Evolutionary conservation across 2,113 vertebrate species (phyloP).

Genomic region (Myrmecophaga tridactyla): DNA sequence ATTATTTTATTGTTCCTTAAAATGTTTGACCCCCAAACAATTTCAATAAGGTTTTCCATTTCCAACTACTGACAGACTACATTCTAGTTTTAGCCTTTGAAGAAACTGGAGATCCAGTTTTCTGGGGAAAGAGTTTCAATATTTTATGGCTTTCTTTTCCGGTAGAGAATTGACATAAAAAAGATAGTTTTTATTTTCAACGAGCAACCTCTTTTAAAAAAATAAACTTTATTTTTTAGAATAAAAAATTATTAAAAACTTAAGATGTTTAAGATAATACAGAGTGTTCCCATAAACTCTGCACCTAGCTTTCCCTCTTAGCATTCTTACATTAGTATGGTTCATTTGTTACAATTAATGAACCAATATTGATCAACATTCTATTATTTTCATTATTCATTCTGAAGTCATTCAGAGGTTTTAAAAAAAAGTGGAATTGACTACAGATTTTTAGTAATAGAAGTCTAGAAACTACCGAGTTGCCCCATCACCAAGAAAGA

Average conservation of each 20-base stretch:
- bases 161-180: not conserved
- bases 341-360: not conserved
- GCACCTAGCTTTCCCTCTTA: not conserved
- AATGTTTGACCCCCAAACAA: not conserved
- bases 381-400: not conserved
- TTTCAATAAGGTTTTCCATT: conserved; percentile 6
- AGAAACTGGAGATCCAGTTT: not conserved
- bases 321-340: not conserved
- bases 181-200: not conserved
- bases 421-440: not conserved
- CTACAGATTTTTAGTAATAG: not conserved
- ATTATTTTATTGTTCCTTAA: not conserved
- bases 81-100: conserved; percentile 27
- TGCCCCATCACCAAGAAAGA: not conserved
- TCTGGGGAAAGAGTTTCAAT: not conserved
- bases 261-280: not conserved
- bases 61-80: not conserved
- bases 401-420: not conserved
- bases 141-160: conserved; percentile 40
- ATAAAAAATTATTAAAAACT: no score
- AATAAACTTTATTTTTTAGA: conserved; percentile 5
- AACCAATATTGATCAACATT: not conserved
- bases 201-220: not conserved
- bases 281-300: not conserved
- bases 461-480: not conserved